Percentiles rank a stretch among this genome's conserved stretches.
These are phyloP conservation scores for Takifugu rubripes DNA, from an alignment of 2,797 vertebrate species.

Conservation along the genomic window DNA sequence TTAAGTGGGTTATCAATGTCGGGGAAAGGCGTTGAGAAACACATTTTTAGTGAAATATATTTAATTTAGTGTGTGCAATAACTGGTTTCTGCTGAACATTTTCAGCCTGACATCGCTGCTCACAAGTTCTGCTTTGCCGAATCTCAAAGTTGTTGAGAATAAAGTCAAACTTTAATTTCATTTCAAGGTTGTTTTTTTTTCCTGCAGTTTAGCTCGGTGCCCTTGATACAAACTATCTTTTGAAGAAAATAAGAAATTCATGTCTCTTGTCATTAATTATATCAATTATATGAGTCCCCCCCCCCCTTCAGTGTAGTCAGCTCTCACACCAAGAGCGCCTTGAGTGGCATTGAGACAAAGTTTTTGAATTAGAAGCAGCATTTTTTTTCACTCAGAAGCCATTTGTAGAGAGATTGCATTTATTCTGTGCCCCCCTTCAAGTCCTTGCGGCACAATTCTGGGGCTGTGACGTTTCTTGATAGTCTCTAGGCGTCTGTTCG, in stretches of 20 bases:
- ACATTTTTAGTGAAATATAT: too few relatives aligned
- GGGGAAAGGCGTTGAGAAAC: too few relatives aligned
- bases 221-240: neutral
- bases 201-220: neutral
- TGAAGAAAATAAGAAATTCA: neutral
- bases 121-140: neutral
- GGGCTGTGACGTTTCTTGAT: constrained; percentile 66
- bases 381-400: constrained; percentile 32
- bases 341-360: constrained; percentile 41
- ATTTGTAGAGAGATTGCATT: constrained; percentile 58
- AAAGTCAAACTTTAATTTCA: neutral
- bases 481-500: constrained; percentile 68
- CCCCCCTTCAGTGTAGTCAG: constrained; percentile 38
- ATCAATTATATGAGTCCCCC: neutral
- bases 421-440: constrained; percentile 57
- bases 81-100: neutral
- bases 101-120: neutral
- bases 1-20: too few relatives aligned
- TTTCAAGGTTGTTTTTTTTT: neutral
- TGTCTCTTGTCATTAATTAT: neutral
- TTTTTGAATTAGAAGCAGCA: constrained; percentile 57
- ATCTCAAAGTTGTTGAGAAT: neutral
- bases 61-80: too few relatives aligned
- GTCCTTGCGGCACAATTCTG: constrained; percentile 52
- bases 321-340: constrained; percentile 32